These are phyloP conservation scores for Anas bahamensis DNA, from an alignment of 2,797 vertebrate genomes.

Conservation along the genomic window DNA sequence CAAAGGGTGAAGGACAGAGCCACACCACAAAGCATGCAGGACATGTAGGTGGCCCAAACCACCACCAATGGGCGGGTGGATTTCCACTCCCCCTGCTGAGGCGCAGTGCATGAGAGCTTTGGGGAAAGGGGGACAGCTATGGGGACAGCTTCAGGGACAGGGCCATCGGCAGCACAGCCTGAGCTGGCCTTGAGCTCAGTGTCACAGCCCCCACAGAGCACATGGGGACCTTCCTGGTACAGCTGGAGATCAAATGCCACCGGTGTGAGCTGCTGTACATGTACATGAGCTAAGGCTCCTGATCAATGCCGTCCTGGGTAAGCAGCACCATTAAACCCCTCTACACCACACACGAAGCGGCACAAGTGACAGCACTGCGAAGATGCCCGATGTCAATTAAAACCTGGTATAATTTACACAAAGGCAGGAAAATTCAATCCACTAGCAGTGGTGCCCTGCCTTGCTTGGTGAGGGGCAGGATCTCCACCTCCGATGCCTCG, in stretches of 20 bases:
- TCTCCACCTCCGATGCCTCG: not conserved
- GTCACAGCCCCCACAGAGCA: not conserved
- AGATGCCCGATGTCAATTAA: not conserved
- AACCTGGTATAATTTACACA: not conserved
- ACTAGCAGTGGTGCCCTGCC: not conserved
- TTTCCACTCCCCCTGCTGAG: not conserved
- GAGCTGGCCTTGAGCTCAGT: too few species aligned
- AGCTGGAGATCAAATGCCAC: not conserved
- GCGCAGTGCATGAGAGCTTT: not conserved
- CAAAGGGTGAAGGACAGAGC: not conserved
- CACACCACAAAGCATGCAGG: not conserved
- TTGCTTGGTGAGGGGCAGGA: not conserved
- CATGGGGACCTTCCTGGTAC: too few species aligned
- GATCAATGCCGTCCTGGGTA: not conserved
- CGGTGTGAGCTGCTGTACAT: fast-evolving
- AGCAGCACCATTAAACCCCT: not conserved
- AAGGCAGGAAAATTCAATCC: not conserved
- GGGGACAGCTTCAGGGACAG: not conserved
- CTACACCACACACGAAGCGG: not conserved
- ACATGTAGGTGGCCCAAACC: fast-evolving
- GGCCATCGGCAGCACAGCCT: fast-evolving
- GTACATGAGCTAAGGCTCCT: not conserved
- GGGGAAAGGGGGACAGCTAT: fast-evolving
- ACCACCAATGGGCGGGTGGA: fast-evolving
- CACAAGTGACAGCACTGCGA: not conserved